A percentile compares a stretch with the other conserved stretches of the same genome.
phyloP scores from a whole-genome alignment of 2,797 vertebrate genomes.

The Micropoecilia bifurca region DNA sequence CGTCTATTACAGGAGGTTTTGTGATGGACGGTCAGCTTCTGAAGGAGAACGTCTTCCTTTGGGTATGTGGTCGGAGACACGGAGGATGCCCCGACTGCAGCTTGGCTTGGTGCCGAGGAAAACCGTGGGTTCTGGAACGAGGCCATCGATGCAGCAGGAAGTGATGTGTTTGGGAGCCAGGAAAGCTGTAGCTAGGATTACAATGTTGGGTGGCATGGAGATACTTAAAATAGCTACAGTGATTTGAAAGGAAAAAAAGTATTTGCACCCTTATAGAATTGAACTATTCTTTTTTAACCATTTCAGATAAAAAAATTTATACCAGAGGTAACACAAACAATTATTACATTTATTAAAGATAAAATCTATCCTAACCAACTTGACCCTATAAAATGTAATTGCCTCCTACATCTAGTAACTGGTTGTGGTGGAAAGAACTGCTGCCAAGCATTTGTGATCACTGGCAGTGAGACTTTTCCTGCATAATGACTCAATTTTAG shows the following conservation, averaged over 20 bases:
- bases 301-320: background rate
- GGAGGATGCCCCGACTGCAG: conserved; percentile 77
- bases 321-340: background rate
- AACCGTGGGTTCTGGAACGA: conserved; percentile 66
- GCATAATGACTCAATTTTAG: background rate
- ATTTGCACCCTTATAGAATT: background rate
- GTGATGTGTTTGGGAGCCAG: conserved; percentile 61
- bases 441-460: background rate
- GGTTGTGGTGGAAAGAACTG: background rate
- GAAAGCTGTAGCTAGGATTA: conserved; percentile 52
- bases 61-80: conserved; percentile 51
- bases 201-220: conserved; percentile 53
- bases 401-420: background rate
- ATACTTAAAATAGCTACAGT: conserved; percentile 54
- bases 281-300: background rate
- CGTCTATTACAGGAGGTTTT: conserved; percentile 82
- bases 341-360: background rate
- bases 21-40: conserved; percentile 82
- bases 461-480: background rate
- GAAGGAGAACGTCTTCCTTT: conserved; percentile 77
- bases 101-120: conserved; percentile 73
- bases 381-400: background rate
- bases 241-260: background rate
- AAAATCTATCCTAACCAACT: background rate
- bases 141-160: conserved; percentile 62